Conservation (phyloP, 2,113 vertebrate genomes). For the Microtus richardsoni region DNA sequence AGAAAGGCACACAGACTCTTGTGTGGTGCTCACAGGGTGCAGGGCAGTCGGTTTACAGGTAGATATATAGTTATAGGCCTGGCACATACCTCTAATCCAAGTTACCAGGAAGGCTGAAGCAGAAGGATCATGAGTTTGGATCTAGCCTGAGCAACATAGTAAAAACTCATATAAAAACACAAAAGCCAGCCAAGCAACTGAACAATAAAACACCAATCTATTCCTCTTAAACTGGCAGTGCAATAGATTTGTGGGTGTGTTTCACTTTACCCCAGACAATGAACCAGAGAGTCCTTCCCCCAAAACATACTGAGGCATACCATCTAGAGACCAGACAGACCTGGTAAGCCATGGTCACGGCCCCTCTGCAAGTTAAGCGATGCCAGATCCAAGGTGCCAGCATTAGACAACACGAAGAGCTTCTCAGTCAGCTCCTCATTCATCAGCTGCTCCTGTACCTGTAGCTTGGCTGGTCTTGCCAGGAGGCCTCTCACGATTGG, state of each 20-base stretch:
- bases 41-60: neutral
- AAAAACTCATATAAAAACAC: neutral
- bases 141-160: neutral
- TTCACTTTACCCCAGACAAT: neutral
- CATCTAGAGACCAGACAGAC: constrained; percentile 78
- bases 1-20: neutral
- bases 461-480: constrained; percentile 87
- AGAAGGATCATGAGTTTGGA: neutral
- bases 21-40: neutral
- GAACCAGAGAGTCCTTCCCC: too few species aligned
- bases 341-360: constrained; percentile 96
- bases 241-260: accelerated
- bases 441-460: constrained; percentile 88
- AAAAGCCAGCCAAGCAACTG: neutral
- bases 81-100: neutral
- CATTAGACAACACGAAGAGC: constrained; percentile 88
- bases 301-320: too few species aligned
- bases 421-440: constrained; percentile 92
- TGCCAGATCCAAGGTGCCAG: constrained; percentile 91
- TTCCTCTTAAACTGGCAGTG: accelerated
- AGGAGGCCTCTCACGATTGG: constrained; percentile 94
- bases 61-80: neutral
- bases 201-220: too few species aligned
- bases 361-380: constrained; percentile 96
- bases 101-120: neutral